phyloP scores from a whole-genome alignment of 2,888 invertebrate genomes.

The Diarsia rubi region DNA sequence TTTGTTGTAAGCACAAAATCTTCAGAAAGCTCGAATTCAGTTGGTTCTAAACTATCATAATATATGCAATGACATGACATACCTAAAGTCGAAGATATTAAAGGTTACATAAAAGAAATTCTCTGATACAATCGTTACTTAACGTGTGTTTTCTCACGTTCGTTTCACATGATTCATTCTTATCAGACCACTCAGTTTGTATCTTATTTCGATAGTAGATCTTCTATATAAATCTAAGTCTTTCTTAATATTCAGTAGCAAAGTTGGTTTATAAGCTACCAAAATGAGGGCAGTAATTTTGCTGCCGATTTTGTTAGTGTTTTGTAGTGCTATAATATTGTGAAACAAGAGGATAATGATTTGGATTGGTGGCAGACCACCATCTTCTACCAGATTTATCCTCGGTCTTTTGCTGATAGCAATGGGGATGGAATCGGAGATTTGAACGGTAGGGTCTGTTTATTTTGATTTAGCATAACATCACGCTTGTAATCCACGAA shows the following conservation, averaged over 20 bases:
- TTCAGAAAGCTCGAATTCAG: too few relatives aligned
- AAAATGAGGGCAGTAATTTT: constrained; percentile 76
- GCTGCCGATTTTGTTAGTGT: constrained; percentile 72
- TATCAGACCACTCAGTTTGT: constrained; percentile 66
- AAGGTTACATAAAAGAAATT: constrained; percentile 11
- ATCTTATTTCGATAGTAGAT: constrained; percentile 55
- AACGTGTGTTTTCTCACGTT: constrained; percentile 36
- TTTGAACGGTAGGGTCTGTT: constrained; percentile 84
- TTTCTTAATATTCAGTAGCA: constrained; percentile 48
- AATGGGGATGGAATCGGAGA: constrained; percentile 94
- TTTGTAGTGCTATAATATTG: constrained; percentile 70
- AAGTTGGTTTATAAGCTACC: background rate
- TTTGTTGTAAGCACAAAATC: background rate
- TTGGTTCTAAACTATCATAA: background rate
- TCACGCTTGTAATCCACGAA: too few relatives aligned
- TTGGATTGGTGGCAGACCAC: constrained; percentile 94
- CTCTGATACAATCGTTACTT: constrained; percentile 9
- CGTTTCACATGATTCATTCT: constrained; percentile 36
- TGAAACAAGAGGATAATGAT: constrained; percentile 70
- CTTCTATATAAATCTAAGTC: constrained; percentile 67
- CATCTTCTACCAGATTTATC: constrained; percentile 95
- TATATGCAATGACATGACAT: background rate
- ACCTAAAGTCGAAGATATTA: background rate
- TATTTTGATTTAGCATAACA: background rate
- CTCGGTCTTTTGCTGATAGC: constrained; percentile 94